Conservation (phyloP, 2,797 vertebrate species). For the Lepus oiostolus region DNA sequence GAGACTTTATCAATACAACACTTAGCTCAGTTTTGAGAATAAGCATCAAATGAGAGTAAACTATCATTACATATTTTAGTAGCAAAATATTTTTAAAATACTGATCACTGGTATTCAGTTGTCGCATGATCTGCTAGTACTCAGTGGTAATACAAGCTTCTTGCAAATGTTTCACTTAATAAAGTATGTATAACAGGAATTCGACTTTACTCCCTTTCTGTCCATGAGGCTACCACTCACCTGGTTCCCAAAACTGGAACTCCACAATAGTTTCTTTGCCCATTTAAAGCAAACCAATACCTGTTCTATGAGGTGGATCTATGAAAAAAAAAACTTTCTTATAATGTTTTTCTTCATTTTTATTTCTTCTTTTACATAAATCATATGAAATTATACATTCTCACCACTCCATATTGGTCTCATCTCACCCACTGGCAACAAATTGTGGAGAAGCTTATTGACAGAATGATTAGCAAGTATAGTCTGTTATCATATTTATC, state of each 20-base stretch:
- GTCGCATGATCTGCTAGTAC: too few species aligned
- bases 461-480: neutral
- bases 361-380: neutral
- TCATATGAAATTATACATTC: neutral
- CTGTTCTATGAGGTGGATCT: neutral
- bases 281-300: neutral
- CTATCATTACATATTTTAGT: neutral
- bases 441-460: neutral
- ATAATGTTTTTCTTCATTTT: neutral
- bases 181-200: neutral
- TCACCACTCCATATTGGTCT: neutral
- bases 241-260: neutral
- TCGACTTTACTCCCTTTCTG: neutral
- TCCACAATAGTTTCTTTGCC: neutral
- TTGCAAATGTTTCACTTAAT: neutral
- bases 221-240: neutral
- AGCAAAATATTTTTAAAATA: neutral
- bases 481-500: neutral
- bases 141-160: neutral
- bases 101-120: neutral
- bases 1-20: neutral
- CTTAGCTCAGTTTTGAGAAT: neutral
- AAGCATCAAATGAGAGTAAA: neutral
- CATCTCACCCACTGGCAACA: neutral
- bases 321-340: constrained; percentile 38